Evolutionary conservation across 2,113 vertebrate species (phyloP).

Genomic region (Ameiurus melas): DNA sequence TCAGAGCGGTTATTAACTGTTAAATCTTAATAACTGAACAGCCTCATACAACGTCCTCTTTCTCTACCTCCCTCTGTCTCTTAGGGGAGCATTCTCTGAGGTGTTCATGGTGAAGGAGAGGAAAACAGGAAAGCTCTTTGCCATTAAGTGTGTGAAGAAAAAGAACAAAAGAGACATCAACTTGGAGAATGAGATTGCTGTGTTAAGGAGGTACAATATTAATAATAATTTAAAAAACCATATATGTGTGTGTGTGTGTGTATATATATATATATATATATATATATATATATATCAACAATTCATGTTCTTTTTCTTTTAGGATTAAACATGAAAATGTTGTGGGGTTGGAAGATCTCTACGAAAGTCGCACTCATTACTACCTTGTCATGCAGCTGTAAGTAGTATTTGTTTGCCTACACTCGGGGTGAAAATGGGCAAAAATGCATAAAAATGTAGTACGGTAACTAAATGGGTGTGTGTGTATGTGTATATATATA

Average conservation of each 20-base stretch:
- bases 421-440: not conserved
- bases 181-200: conserved; percentile 93
- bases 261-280: not conserved
- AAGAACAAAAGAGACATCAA: conserved; percentile 82
- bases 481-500: not conserved
- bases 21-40: not conserved
- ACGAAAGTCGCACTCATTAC: conserved; percentile 89
- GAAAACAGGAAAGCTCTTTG: conserved; percentile 85
- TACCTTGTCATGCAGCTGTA: conserved; percentile 98
- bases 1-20: too few relatives aligned
- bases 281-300: not conserved
- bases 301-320: not conserved
- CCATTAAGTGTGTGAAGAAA: conserved; percentile 97
- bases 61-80: not conserved
- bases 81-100: conserved; percentile 94
- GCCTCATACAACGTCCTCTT: not conserved
- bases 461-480: too few relatives aligned
- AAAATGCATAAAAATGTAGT: not conserved
- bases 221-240: too few relatives aligned
- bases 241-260: too few relatives aligned
- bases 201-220: conserved; percentile 86
- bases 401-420: conserved; percentile 62
- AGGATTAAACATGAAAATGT: conserved; percentile 98
- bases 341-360: conserved; percentile 91
- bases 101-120: conserved; percentile 95